Conservation (phyloP, 1,140 invertebrate genomes). For the Micrasema longulum region DNA sequence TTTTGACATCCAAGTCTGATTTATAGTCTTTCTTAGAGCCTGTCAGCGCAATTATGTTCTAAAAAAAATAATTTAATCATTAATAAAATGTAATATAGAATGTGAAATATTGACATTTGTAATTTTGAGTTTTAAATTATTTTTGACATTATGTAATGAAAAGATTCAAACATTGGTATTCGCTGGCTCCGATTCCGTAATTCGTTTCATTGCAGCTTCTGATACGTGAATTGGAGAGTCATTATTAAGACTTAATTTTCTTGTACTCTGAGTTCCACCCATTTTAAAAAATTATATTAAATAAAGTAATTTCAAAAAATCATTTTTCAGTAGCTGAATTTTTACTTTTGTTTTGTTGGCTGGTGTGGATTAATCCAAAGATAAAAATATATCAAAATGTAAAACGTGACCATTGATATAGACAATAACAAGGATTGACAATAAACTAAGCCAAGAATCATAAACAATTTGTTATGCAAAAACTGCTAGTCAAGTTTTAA, state of each 20-base stretch:
- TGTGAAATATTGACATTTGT: too few relatives aligned
- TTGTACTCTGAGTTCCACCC: slow-evolving; percentile 42
- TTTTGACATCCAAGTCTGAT: slow-evolving; percentile 45
- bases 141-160: slow-evolving; percentile 47
- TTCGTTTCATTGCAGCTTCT: slow-evolving; percentile 44
- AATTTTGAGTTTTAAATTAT: slow-evolving; percentile 5
- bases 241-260: slow-evolving; percentile 44
- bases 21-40: slow-evolving; percentile 34
- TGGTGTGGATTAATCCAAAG: background rate
- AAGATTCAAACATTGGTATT: slow-evolving; percentile 43
- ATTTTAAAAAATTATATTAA: slow-evolving; percentile 30
- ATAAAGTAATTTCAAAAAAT: slow-evolving; percentile 34
- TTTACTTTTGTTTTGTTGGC: background rate
- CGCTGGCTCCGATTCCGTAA: slow-evolving; percentile 37
- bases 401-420: too few relatives aligned
- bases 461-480: too few relatives aligned
- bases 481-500: too few relatives aligned
- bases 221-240: slow-evolving; percentile 43
- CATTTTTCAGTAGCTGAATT: slow-evolving; percentile 35
- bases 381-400: too few relatives aligned
- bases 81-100: background rate
- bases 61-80: slow-evolving; percentile 1
- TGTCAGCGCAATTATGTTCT: slow-evolving; percentile 8
- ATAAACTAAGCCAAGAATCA: too few relatives aligned
- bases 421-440: too few relatives aligned